Percentiles rank a stretch among this genome's conserved stretches.
Conservation (phyloP, 2,797 vertebrate species). For the Mormyrops attenuatus region DNA sequence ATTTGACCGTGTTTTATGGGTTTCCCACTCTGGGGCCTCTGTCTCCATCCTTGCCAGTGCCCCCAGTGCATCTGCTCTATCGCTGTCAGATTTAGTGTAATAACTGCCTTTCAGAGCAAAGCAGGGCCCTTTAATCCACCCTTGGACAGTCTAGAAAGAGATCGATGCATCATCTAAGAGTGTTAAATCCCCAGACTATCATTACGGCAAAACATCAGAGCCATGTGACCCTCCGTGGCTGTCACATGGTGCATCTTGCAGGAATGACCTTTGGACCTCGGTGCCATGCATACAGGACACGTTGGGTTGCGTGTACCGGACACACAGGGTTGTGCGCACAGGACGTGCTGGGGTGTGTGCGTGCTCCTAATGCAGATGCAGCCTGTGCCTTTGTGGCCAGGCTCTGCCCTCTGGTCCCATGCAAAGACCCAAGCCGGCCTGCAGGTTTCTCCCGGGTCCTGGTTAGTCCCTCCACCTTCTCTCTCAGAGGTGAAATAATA, state of each 20-base stretch:
- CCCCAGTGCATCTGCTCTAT: background rate
- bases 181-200: background rate
- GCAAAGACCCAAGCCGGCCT: background rate
- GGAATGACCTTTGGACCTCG: background rate
- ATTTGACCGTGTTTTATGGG: background rate
- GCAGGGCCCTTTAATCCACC: background rate
- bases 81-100: slow-evolving; percentile 9
- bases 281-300: background rate
- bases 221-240: background rate
- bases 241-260: background rate
- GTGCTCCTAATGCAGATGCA: background rate
- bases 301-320: background rate
- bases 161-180: slow-evolving; percentile 1
- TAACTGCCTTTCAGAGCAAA: slow-evolving; percentile 4
- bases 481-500: background rate
- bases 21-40: background rate
- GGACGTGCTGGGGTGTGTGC: background rate
- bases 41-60: background rate
- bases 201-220: background rate
- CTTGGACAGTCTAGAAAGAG: background rate
- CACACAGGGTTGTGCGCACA: background rate
- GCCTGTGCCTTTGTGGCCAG: background rate
- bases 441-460: background rate
- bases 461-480: background rate
- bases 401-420: background rate